phyloP scores from a whole-genome alignment of 2,113 vertebrate species.

The Heliornis fulica region DNA sequence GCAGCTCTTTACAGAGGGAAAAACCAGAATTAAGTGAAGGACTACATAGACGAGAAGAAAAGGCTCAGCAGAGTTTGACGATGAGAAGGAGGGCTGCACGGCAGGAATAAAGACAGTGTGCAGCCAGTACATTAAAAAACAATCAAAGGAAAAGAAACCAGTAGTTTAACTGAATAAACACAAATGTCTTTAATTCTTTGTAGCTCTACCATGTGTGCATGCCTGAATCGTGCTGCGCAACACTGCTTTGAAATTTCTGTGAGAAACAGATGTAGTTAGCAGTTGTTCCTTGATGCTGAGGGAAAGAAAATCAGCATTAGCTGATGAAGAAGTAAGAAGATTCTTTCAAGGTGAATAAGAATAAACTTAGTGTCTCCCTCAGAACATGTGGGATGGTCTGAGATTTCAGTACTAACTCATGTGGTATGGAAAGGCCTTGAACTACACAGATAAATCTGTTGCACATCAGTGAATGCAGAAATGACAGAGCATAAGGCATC shows the following conservation, averaged over 20 bases:
- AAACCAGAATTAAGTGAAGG: background rate
- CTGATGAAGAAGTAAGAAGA: background rate
- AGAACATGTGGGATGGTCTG: background rate
- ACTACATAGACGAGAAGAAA: background rate
- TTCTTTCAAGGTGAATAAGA: background rate
- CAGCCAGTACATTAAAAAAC: background rate
- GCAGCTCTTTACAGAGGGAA: background rate
- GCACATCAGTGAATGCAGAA: constrained; percentile 2
- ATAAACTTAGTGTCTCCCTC: background rate
- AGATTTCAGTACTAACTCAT: background rate
- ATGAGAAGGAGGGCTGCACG: background rate
- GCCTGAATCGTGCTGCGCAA: background rate
- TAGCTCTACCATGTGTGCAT: background rate
- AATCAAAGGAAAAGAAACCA: background rate
- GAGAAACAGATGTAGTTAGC: background rate
- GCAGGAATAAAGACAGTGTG: background rate
- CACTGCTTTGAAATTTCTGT: background rate
- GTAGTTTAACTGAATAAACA: background rate
- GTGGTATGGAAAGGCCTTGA: background rate
- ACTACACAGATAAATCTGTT: background rate
- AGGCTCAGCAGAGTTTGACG: background rate
- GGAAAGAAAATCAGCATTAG: background rate
- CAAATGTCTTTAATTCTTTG: background rate
- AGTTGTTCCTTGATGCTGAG: background rate
- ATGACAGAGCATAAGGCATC: background rate